Evolutionary conservation across 2,888 invertebrate genomes (phyloP).

Genomic region (Physocephala rufipes): DNA sequence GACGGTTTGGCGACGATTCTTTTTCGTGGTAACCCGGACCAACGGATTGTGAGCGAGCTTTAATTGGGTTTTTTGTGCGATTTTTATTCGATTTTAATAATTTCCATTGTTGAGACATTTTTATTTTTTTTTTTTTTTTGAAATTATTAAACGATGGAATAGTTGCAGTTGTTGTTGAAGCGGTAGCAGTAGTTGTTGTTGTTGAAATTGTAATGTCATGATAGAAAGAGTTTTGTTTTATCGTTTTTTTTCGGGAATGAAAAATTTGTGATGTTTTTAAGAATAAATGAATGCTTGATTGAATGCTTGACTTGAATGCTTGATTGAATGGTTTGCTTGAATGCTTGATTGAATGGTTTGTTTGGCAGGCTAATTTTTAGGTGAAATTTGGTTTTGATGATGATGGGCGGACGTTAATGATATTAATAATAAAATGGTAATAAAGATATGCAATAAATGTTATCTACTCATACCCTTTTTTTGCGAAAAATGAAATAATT

Average conservation of each 20-base stretch:
- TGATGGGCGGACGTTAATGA: too few species aligned
- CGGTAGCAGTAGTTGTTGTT: conserved; percentile 38
- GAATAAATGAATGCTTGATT: conserved; percentile 41
- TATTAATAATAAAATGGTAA: too few species aligned
- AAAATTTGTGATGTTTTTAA: background rate
- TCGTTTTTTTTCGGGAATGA: conserved; percentile 22
- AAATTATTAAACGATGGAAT: background rate
- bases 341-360: conserved; percentile 21
- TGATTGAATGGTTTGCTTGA: conserved; percentile 38
- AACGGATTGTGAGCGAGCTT: conserved; percentile 76
- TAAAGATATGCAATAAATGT: too few species aligned
- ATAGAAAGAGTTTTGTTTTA: conserved; percentile 37
- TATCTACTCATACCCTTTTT: too few species aligned
- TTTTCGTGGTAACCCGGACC: conserved; percentile 71
- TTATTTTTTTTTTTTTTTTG: background rate
- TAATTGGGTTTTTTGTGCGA: conserved; percentile 15
- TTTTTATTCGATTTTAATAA: background rate
- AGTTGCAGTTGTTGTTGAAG: conserved; percentile 35
- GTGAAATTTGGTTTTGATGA: too few species aligned
- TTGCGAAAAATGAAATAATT: too few species aligned
- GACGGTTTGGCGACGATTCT: conserved; percentile 83
- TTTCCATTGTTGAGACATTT: background rate
- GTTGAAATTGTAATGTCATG: conserved; percentile 37
- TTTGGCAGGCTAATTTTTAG: too few species aligned
- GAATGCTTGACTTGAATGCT: conserved; percentile 33